A percentile compares a stretch with the other conserved stretches of the same genome.
Conservation (phyloP, 2,113 vertebrate genomes). For the Corapipo altera region DNA sequence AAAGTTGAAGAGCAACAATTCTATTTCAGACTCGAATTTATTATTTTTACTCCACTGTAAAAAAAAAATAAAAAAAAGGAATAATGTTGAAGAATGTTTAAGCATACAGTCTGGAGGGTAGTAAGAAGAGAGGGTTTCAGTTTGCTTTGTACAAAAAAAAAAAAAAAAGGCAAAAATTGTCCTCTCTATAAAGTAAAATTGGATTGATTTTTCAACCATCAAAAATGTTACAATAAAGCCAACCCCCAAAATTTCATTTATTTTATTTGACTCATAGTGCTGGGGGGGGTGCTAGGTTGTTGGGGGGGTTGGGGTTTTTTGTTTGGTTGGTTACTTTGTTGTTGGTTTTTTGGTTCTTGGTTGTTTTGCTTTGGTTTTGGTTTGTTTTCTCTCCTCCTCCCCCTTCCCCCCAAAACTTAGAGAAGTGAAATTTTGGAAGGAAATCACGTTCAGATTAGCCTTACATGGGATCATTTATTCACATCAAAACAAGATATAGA, state of each 20-base stretch:
- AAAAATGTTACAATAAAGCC: neutral
- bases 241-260: neutral
- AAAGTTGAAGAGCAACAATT: conserved; percentile 37
- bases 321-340: neutral
- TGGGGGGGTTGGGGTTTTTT: neutral
- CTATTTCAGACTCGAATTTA: conserved; percentile 42
- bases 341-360: too few species aligned
- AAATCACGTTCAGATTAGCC: neutral
- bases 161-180: neutral
- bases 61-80: neutral
- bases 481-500: neutral
- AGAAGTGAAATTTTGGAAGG: neutral
- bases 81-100: neutral
- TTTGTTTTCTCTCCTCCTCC: too few species aligned
- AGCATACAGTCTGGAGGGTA: neutral
- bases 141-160: neutral
- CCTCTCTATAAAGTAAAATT: neutral
- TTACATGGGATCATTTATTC: neutral
- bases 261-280: neutral
- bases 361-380: neutral
- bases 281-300: too few species aligned
- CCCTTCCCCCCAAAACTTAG: neutral
- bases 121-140: neutral
- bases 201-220: neutral
- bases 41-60: conserved; percentile 36